Evolutionary conservation across 1,140 invertebrate genomes (phyloP).

Genomic region (Micrasema minimum): DNA sequence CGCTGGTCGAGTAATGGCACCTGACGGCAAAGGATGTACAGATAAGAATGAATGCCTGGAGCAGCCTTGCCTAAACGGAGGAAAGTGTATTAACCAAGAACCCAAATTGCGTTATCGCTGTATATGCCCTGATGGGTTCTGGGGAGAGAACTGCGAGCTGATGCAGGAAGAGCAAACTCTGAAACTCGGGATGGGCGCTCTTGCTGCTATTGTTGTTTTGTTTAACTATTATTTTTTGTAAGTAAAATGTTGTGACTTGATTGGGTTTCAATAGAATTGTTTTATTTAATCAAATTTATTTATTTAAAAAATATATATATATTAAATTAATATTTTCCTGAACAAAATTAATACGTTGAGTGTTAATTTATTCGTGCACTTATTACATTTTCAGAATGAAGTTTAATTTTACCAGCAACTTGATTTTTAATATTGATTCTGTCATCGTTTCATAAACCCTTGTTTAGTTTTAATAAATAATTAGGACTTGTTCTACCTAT

Average conservation of each 20-base stretch:
- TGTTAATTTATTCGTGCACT: too few species aligned
- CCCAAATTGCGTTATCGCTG: conserved; percentile 67
- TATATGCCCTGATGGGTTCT: conserved; percentile 71
- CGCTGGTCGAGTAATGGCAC: conserved; percentile 69
- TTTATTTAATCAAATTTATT: too few species aligned
- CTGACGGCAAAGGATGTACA: conserved; percentile 70
- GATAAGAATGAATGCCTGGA: conserved; percentile 73
- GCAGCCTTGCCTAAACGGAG: conserved; percentile 72
- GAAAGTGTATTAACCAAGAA: conserved; percentile 69
- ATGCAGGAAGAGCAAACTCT: conserved; percentile 72
- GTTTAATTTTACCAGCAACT: too few species aligned
- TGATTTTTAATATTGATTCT: too few species aligned
- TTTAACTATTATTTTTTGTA: conserved; percentile 72
- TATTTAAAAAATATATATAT: too few species aligned
- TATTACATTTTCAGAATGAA: too few species aligned
- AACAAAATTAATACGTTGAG: too few species aligned
- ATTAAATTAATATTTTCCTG: too few species aligned
- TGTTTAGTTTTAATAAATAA: too few species aligned
- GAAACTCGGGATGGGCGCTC: conserved; percentile 71
- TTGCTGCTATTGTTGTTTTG: conserved; percentile 73
- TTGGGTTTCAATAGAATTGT: too few species aligned
- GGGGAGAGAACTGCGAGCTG: conserved; percentile 74
- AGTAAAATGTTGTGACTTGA: conserved; percentile 55
- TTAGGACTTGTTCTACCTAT: too few species aligned
- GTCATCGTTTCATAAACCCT: too few species aligned